A percentile compares a stretch with the other conserved stretches of the same genome.
Evolutionary conservation across 2,888 invertebrate species (phyloP).

Genomic region (Hirudinaria manillensis): DNA sequence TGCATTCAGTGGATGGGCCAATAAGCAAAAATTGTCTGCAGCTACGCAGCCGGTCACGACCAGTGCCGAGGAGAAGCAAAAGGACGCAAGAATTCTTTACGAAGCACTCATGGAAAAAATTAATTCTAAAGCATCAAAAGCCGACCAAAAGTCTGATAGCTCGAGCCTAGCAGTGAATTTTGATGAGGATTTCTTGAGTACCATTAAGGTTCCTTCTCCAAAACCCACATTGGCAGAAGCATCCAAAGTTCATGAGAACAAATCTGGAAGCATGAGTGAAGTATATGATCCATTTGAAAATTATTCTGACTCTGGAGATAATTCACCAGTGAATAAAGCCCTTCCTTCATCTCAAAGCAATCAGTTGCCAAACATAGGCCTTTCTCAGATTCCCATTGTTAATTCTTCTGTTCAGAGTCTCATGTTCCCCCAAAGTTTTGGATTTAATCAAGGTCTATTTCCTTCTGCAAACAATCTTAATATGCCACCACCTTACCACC

Average conservation of each 20-base stretch:
- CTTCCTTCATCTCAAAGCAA: not conserved
- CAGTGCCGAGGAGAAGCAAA: not conserved
- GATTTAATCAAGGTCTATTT: no score
- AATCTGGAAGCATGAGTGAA: not conserved
- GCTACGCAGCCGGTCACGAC: not conserved
- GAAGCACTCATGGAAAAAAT: conserved; percentile 26
- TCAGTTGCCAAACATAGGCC: not conserved
- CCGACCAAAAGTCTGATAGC: not conserved
- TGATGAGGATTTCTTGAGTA: not conserved
- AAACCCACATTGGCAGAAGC: not conserved
- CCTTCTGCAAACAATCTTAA: not conserved
- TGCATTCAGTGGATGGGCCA: conserved; percentile 31
- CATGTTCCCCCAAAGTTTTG: not conserved
- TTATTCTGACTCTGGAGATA: not conserved
- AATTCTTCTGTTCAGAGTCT: no score
- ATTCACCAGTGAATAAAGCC: conserved; percentile 1
- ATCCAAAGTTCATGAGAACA: not conserved
- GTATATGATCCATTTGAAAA: conserved; percentile 25
- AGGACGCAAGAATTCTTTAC: conserved; percentile 17
- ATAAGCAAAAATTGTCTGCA: not conserved
- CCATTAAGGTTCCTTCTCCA: conserved; percentile 3
- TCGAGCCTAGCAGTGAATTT: not conserved
- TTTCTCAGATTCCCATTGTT: no score
- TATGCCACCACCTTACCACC: not conserved
- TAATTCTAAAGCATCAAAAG: conserved; percentile 7